These are phyloP conservation scores for Arrhamphus sclerolepis DNA, from an alignment of 2,797 vertebrate species.

Conservation along the genomic window DNA sequence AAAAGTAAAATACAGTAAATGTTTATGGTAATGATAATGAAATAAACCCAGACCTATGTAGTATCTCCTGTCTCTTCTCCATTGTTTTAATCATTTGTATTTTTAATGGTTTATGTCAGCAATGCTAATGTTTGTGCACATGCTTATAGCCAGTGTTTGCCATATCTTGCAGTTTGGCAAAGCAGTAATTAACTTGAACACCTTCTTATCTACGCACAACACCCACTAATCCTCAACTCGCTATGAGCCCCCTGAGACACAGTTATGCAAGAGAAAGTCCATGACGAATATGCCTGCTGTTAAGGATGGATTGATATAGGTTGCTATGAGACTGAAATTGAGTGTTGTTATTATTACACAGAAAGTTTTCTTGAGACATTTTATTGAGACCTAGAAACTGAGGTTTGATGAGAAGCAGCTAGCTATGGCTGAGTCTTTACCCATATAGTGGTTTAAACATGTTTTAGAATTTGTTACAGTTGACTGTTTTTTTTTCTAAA, in stretches of 20 bases:
- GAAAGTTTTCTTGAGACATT: background rate
- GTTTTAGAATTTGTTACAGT: background rate
- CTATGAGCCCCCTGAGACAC: conserved; percentile 49
- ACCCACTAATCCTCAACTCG: conserved; percentile 62
- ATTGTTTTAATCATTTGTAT: conserved; percentile 22
- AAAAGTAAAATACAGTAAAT: conserved; percentile 54
- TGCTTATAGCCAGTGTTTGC: background rate
- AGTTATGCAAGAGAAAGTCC: conserved; percentile 63
- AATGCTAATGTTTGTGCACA: background rate
- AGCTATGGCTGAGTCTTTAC: background rate
- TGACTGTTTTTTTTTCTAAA: background rate
- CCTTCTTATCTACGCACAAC: conserved; percentile 55
- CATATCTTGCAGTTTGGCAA: conserved; percentile 17
- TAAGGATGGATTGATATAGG: conserved; percentile 16
- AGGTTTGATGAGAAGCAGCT: background rate
- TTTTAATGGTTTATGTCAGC: background rate
- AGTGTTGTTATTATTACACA: background rate
- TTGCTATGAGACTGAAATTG: conserved; percentile 53
- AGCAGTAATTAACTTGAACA: conserved; percentile 39
- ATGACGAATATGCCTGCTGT: conserved; percentile 46
- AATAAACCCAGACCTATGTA: conserved; percentile 72
- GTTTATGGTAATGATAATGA: conserved; percentile 67
- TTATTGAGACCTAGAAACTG: background rate
- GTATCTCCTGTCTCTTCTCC: conserved; percentile 30
- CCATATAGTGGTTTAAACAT: background rate